Conservation (phyloP, 2,113 vertebrate species). For the Podilymbus podiceps region DNA sequence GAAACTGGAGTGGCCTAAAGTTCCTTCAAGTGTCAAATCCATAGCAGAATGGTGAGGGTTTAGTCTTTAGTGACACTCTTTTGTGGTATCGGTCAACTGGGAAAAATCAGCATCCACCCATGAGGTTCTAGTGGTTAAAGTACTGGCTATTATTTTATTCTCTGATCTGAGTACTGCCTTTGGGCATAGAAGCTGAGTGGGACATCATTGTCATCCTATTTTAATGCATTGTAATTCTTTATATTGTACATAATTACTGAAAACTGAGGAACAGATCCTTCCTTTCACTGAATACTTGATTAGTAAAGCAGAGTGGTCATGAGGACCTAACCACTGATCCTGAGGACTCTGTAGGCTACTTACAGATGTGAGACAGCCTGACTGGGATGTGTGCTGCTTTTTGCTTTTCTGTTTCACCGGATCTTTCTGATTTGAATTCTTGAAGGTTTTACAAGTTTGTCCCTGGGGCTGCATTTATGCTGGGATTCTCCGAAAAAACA, state of each 20-base stretch:
- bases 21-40: slow-evolving; percentile 55
- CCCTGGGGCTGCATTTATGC: slow-evolving; percentile 22
- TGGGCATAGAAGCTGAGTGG: not conserved
- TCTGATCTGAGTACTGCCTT: not conserved
- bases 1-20: slow-evolving; percentile 67
- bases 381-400: not conserved
- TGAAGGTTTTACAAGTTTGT: slow-evolving; percentile 71
- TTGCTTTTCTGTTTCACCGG: not conserved
- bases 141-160: not conserved
- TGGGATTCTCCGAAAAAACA: slow-evolving; percentile 45
- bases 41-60: slow-evolving; percentile 68
- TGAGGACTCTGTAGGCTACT: not conserved
- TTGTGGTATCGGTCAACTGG: not conserved
- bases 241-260: not conserved
- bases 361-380: not conserved
- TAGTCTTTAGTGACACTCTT: not conserved
- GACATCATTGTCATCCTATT: not conserved
- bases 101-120: not conserved
- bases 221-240: not conserved
- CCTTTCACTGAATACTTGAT: not conserved
- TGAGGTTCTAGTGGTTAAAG: not conserved
- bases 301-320: not conserved
- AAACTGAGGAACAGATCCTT: not conserved
- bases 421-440: slow-evolving; percentile 12
- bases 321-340: not conserved